phyloP scores from a whole-genome alignment of 2,888 invertebrate genomes.

The Gymnosoma rotundatum region DNA sequence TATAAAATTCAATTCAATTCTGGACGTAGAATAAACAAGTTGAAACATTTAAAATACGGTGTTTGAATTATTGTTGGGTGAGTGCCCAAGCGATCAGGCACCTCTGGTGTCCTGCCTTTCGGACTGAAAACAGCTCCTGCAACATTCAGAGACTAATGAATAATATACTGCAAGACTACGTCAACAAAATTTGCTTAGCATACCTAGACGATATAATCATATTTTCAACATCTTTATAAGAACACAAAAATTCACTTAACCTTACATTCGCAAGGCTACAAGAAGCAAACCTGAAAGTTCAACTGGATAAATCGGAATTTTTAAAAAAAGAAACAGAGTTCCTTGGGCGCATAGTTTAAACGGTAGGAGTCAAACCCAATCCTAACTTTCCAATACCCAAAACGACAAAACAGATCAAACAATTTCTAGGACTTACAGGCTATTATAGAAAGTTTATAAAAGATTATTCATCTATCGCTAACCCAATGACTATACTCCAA shows the following conservation, averaged over 20 bases:
- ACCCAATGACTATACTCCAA: constrained; percentile 58
- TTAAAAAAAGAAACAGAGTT: too few species aligned
- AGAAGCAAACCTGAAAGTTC: constrained; percentile 61
- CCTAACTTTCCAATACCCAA: constrained; percentile 62
- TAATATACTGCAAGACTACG: constrained; percentile 29
- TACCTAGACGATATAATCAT: constrained; percentile 69
- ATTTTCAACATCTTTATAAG: constrained; percentile 59
- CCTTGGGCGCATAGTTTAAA: constrained; percentile 44
- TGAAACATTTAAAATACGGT: too few species aligned
- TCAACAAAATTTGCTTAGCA: constrained; percentile 64
- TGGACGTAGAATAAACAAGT: too few species aligned
- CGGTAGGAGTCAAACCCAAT: constrained; percentile 50
- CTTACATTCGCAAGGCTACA: constrained; percentile 35
- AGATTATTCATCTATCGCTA: constrained; percentile 58
- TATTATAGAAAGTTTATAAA: constrained; percentile 69
- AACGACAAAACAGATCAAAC: constrained; percentile 69
- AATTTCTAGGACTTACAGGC: constrained; percentile 66
- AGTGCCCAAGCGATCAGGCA: too few species aligned
- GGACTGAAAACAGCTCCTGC: constrained; percentile 71
- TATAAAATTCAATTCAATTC: too few species aligned
- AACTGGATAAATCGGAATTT: too few species aligned
- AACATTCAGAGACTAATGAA: constrained; percentile 71
- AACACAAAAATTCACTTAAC: constrained; percentile 47
- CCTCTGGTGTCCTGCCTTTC: too few species aligned
- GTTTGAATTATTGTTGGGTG: too few species aligned